Base-by-base conservation (phyloP, 2,888 invertebrate species). In the Tachina grossa region DNA sequence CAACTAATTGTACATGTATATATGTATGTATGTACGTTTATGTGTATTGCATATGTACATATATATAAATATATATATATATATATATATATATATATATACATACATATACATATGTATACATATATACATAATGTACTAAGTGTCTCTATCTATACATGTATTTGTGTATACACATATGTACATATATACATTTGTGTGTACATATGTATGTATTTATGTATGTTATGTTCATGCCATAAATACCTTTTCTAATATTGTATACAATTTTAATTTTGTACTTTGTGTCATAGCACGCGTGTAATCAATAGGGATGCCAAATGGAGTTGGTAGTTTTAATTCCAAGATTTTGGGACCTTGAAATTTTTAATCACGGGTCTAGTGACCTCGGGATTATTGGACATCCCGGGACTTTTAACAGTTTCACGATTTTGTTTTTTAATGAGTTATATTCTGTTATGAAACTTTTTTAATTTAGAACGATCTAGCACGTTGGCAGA, bases 201-300 rank as follows among this genome's bases (percentile, higher is more conserved):
- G 31, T 31, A 31, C 31, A 31, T 31, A 31, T 31, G 31, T 31
- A 31, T 31, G 6, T 31, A 9, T 49, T 2, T 19, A 11, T 45
- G 13, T 13, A 71, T n/a, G n/a, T n/a, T n/a, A n/a, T n/a, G n/a
- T n/a, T n/a, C n/a, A 57, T 49, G 49, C 13, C 65, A 53, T 51
- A 68, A 55, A 65, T 76, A 55, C 75, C 65, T 65, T 31, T 6
- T 61, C 43, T 61, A 53, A 31, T 31, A 31, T 1, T 31, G 45
- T 79, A 53, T 61, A 61, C 2, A 61, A 78, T 69, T 69, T 45
- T 14, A 13, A 71, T 55, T 71, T 71, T 55, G 43, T 59, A 59
- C 47, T 68, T 68, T 68, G 68, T 19, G 49, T 68, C 66, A 11
- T 10, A 10, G 59, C 41, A 41, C 61, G 41, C 51, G 22, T 49